A percentile compares a stretch with the other conserved stretches of the same genome.
phyloP scores from a whole-genome alignment of 53 echinoderm and acorn worm species.

The Crossaster papposus region DNA sequence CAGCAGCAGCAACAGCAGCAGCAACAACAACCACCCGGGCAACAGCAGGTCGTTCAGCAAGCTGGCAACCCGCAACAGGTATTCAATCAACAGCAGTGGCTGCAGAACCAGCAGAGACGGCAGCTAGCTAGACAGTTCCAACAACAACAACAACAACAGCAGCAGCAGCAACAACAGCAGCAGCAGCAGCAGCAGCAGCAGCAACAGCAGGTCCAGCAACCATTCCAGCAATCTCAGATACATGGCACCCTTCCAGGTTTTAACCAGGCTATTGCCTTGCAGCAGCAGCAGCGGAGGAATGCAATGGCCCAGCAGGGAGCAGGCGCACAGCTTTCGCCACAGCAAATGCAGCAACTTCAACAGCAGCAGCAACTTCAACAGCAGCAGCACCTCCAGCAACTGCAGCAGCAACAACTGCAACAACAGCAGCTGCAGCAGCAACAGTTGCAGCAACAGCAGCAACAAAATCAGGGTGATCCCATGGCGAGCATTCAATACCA shows the following conservation, averaged over 20 bases:
- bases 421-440: conserved; percentile 68
- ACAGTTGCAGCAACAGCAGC: conserved; percentile 67
- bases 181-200: conserved; percentile 63
- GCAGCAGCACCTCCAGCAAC: conserved; percentile 36
- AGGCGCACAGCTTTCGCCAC: conserved; percentile 38
- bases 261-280: conserved; percentile 59
- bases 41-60: conserved; percentile 61
- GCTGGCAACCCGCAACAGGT: conserved; percentile 58
- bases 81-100: conserved; percentile 74
- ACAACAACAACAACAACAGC: conserved; percentile 72
- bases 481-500: conserved; percentile 79
- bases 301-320: conserved; percentile 56
- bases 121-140: conserved; percentile 52
- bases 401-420: conserved; percentile 58
- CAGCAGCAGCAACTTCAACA: conserved; percentile 71
- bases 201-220: conserved; percentile 58
- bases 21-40: conserved; percentile 70
- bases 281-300: conserved; percentile 61
- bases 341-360: conserved; percentile 76
- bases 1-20: conserved; percentile 71
- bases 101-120: conserved; percentile 51
- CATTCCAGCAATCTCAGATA: conserved; percentile 71
- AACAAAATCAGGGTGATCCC: conserved; percentile 63
- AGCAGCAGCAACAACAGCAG: conserved; percentile 62
- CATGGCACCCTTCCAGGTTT: conserved; percentile 51